Conservation (phyloP, 2,797 vertebrate genomes). For the Arrhamphus sclerolepis region DNA sequence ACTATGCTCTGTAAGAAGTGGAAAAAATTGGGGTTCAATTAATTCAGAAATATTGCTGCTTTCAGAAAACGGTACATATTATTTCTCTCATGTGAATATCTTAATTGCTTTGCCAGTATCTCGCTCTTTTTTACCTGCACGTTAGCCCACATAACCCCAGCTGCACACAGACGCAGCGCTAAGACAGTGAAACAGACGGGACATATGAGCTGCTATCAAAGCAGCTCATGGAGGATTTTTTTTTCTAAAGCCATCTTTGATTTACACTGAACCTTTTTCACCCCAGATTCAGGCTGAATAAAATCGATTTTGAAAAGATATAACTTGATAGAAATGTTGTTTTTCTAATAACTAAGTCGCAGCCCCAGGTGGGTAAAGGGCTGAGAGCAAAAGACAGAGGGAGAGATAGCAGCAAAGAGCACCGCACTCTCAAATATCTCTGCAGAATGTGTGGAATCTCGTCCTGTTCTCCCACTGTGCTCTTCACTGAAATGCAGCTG, state of each 20-base stretch:
- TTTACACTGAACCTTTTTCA: conserved; percentile 47
- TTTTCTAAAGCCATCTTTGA: conserved; percentile 32
- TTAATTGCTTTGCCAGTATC: conserved; percentile 5
- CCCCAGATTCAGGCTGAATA: conserved; percentile 50
- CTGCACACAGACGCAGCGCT: not conserved
- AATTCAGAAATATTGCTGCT: conserved; percentile 14
- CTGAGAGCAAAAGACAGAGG: conserved; percentile 1
- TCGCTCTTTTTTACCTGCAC: not conserved
- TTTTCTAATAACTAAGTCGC: conserved; percentile 36
- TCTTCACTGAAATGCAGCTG: conserved; percentile 50
- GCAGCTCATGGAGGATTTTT: conserved; percentile 26
- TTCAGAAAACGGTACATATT: not conserved
- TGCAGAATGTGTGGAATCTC: conserved; percentile 70
- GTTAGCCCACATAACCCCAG: conserved; percentile 14
- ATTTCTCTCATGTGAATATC: conserved; percentile 2
- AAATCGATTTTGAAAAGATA: conserved; percentile 46
- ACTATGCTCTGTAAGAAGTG: conserved; percentile 85
- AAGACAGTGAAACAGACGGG: not conserved
- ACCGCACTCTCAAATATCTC: conserved; percentile 45
- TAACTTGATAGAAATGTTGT: conserved; percentile 32
- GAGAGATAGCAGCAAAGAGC: conserved; percentile 13
- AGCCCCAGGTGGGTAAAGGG: conserved; percentile 15
- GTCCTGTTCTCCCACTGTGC: conserved; percentile 50
- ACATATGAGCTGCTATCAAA: conserved; percentile 24
- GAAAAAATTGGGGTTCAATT: conserved; percentile 22